Percentiles rank a stretch among this genome's conserved stretches.
phyloP scores from a whole-genome alignment of 2,113 vertebrate genomes.

The Steatornis caripensis region DNA sequence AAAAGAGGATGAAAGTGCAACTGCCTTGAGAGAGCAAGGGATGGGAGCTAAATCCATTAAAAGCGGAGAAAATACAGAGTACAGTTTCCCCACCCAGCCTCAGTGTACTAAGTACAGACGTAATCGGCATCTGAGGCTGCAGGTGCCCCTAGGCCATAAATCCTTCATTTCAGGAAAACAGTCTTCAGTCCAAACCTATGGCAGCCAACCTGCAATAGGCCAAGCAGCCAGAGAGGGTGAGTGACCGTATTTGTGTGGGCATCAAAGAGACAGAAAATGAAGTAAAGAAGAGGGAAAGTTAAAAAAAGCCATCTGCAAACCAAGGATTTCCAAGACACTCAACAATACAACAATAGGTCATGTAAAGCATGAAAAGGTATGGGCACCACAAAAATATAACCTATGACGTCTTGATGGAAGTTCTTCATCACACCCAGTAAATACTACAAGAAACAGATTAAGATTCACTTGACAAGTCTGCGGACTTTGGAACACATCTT shows the following conservation, averaged over 20 bases:
- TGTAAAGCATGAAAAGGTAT: accelerated
- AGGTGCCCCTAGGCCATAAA: not conserved
- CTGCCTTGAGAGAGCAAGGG: not conserved
- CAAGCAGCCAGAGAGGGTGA: not conserved
- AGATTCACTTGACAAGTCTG: not conserved
- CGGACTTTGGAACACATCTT: not conserved
- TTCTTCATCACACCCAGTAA: not conserved
- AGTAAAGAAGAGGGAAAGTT: not conserved
- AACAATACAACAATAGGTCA: accelerated
- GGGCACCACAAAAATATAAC: not conserved
- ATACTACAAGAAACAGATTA: not conserved
- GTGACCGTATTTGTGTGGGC: not conserved
- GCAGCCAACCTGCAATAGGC: not conserved
- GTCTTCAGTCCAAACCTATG: not conserved
- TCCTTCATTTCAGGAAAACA: not conserved
- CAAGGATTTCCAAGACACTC: not conserved
- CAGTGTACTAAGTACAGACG: not conserved
- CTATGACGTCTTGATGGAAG: not conserved
- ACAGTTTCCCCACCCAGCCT: not conserved
- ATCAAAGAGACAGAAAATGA: not conserved
- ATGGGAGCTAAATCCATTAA: not conserved
- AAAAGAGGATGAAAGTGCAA: not conserved
- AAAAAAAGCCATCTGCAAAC: not conserved
- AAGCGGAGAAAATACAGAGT: not conserved
- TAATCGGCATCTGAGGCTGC: not conserved